These are phyloP conservation scores for Goniozus legneri DNA, from an alignment of 1,140 invertebrate species.

Conservation along the genomic window DNA sequence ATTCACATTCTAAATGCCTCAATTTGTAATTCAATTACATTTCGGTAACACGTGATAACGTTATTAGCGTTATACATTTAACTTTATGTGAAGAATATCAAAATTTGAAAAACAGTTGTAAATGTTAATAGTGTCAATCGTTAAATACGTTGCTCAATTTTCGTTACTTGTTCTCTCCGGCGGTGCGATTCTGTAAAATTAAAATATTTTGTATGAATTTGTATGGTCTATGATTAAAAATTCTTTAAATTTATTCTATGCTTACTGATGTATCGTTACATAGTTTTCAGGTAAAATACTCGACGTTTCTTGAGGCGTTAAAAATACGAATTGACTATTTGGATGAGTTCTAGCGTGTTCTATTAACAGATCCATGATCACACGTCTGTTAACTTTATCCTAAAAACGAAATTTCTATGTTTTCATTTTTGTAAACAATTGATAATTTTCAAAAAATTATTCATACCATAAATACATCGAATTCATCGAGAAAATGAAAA, in stretches of 20 bases:
- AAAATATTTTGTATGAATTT: too few species aligned
- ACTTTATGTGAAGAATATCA: background rate
- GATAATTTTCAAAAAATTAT: constrained; percentile 9
- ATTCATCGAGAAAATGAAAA: constrained; percentile 96
- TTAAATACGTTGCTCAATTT: background rate
- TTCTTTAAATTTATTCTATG: constrained; percentile 3
- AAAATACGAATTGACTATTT: constrained; percentile 69
- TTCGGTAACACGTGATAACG: too few species aligned
- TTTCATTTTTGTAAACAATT: background rate
- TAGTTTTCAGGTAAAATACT: constrained; percentile 50
- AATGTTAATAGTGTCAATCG: background rate
- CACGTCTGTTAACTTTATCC: constrained; percentile 72
- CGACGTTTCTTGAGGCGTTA: constrained; percentile 72
- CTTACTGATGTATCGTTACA: constrained; percentile 59
- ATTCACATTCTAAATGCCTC: too few species aligned
- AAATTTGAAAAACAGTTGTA: background rate
- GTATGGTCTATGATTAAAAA: too few species aligned
- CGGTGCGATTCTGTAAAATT: constrained; percentile 27
- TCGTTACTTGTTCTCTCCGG: constrained; percentile 22
- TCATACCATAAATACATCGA: constrained; percentile 94
- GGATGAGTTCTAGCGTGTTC: constrained; percentile 60
- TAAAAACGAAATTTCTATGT: constrained; percentile 39
- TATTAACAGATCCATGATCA: constrained; percentile 67
- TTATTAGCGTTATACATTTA: too few species aligned
- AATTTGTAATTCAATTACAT: too few species aligned